These are phyloP conservation scores for Aspidoscelis tigris DNA, from an alignment of 2,113 vertebrate genomes.

Conservation along the genomic window DNA sequence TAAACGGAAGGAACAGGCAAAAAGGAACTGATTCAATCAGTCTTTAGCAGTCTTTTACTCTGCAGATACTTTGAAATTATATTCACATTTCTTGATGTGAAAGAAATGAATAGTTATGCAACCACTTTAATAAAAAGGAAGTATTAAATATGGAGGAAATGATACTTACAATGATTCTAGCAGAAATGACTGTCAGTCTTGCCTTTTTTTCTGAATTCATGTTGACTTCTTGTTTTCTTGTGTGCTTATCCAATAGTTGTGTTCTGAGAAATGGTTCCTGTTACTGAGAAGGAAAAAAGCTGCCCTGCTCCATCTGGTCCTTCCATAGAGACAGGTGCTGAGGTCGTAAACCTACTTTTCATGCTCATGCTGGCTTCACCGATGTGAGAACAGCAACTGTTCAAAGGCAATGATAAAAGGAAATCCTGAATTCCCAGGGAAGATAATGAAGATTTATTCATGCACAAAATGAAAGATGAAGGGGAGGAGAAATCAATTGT, in stretches of 20 bases:
- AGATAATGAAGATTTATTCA: constrained; percentile 26
- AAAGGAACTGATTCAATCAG: background rate
- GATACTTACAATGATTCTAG: background rate
- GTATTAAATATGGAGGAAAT: background rate
- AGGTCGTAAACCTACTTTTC: background rate
- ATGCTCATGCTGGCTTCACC: background rate
- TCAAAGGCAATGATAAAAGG: constrained; percentile 1
- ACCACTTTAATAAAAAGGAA: background rate
- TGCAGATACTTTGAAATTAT: constrained; percentile 13
- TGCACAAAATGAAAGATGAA: constrained; percentile 8
- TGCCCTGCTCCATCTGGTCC: background rate
- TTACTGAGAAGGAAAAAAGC: background rate
- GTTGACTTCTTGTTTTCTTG: constrained; percentile 17
- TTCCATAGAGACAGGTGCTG: background rate
- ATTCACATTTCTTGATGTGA: constrained; percentile 5
- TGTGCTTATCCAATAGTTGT: background rate
- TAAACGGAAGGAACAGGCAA: constrained; percentile 1
- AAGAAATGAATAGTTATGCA: background rate
- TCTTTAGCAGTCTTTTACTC: background rate
- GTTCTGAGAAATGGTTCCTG: background rate
- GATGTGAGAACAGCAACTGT: background rate
- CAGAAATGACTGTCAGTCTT: background rate
- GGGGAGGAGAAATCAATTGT: background rate
- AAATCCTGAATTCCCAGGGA: constrained; percentile 18
- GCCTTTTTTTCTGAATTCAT: background rate